Evolutionary conservation across 1,140 invertebrate species (phyloP), one percentile per base, ranked within the genome.

Genomic region (Oppia nitens): DNA sequence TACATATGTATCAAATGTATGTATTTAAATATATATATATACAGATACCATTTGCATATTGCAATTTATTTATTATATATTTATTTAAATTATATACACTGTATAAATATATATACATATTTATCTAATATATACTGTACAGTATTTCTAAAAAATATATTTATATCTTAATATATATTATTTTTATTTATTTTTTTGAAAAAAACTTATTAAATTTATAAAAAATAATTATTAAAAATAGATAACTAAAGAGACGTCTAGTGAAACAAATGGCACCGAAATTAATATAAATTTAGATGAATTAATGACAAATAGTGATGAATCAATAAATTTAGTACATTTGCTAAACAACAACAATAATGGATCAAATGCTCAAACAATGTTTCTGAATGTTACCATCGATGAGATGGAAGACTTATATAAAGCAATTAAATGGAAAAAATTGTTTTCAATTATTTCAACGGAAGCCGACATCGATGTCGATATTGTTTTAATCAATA

Each of bases 401-500:
- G 47, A 52, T 29, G 9, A 59, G n/a, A 9, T 55, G 50, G 49
- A 60, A 25, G 1, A 3, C 4, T 25, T 57, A 28, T 59, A 47
- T 48, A 20, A 11, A 25, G 14, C 17, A 2, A 55, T 60, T n/a
- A 47, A 52, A 27, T 61, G 60, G 60, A 21, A 17, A 9, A 3
- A 27, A 23, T 23, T 61, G 21, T 56, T 61, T 47, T 14, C 11
- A 2, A 17, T 24, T 17, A 2, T 53, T 1, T 27, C 14, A 3
- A 25, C 24, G 20, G 45, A 9, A 4, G 47, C 54, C 6, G 29
- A 49, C 14, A 48, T 40, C 1, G 20, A 45, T 2, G 24, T 51
- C 2, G 26, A 20, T 28, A 28, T 58, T 11, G 21, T 53, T 9
- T 54, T 62, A 20, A 62, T 53, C 1, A 32, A 62, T 3, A 59